These are phyloP conservation scores for Sepiola atlantica DNA, from an alignment of 2,888 invertebrate species.

Conservation along the genomic window DNA sequence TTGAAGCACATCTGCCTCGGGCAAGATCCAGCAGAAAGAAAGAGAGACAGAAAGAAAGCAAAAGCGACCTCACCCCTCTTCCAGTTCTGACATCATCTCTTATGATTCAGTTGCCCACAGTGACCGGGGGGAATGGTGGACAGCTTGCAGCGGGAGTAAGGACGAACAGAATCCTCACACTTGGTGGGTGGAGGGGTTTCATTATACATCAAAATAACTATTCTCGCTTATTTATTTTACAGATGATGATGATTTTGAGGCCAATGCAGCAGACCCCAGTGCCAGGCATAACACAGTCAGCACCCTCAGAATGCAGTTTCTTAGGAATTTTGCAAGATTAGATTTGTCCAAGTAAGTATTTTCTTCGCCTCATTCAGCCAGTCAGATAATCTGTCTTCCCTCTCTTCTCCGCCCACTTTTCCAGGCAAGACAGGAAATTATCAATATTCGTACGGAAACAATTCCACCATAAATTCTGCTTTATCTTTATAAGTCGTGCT, in stretches of 20 bases:
- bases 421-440: background rate
- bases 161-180: no score
- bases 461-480: background rate
- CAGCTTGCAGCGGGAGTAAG: no score
- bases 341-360: conserved; percentile 66
- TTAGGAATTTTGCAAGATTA: conserved; percentile 65
- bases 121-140: no score
- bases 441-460: background rate
- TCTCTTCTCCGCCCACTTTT: background rate
- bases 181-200: no score
- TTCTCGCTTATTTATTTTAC: conserved; percentile 38
- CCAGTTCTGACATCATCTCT: no score
- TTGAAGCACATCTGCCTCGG: no score
- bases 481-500: background rate
- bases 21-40: no score
- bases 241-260: conserved; percentile 60
- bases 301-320: conserved; percentile 56
- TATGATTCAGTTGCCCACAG: no score
- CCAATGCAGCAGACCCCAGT: conserved; percentile 51
- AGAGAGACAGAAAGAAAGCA: no score
- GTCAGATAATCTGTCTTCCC: background rate
- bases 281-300: conserved; percentile 48
- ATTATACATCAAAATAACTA: no score
- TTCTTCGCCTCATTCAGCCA: background rate
- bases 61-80: no score